Evolutionary conservation across 2,888 invertebrate genomes (phyloP).

Genomic region (Callyntrura guangdongensis): DNA sequence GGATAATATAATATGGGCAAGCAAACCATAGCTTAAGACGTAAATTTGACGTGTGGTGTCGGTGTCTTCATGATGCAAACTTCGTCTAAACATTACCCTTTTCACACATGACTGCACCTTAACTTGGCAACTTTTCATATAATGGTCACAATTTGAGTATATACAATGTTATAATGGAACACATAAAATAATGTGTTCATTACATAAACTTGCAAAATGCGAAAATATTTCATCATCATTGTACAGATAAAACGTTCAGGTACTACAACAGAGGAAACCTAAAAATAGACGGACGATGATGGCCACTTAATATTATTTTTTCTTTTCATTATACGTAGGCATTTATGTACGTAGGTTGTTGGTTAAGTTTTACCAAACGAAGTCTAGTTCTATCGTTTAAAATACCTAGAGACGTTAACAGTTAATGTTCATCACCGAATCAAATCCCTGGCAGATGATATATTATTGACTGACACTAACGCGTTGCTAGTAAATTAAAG

Average conservation of each 20-base stretch:
- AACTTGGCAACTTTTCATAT: constrained; percentile 53
- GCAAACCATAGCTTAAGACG: too few species aligned
- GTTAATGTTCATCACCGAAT: background rate
- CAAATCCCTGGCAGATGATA: background rate
- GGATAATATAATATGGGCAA: too few species aligned
- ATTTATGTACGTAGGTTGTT: too few species aligned
- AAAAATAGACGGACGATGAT: constrained; percentile 30
- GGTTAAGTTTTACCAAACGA: background rate
- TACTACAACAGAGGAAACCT: background rate
- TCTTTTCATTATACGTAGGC: background rate
- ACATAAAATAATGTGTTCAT: constrained; percentile 21
- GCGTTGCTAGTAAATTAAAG: too few species aligned
- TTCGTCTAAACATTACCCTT: constrained; percentile 20
- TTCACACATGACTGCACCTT: constrained; percentile 53
- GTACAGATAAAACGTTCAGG: background rate
- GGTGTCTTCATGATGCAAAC: background rate
- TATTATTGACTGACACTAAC: background rate
- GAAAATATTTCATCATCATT: constrained; percentile 29
- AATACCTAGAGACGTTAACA: too few species aligned
- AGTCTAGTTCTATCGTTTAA: background rate
- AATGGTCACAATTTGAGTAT: background rate
- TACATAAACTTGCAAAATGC: constrained; percentile 17
- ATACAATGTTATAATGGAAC: background rate
- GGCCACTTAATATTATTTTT: background rate
- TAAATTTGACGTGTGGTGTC: too few species aligned